phyloP scores from a whole-genome alignment of 2,888 invertebrate species.

The Phalera bucephala region DNA sequence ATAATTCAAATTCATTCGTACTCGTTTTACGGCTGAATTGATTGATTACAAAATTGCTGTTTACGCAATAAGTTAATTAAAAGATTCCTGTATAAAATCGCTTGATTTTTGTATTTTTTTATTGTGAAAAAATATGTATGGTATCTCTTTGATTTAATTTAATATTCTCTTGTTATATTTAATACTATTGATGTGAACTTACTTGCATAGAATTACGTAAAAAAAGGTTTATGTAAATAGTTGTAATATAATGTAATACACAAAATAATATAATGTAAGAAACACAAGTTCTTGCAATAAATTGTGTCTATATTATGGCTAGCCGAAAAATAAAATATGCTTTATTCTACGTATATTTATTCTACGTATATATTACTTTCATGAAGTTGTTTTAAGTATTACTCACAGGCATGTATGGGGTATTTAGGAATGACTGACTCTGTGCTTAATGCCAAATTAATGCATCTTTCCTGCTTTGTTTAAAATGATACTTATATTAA shows the following conservation, averaged over 20 bases:
- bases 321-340: slow-evolving; percentile 26
- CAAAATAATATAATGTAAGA: slow-evolving; percentile 37
- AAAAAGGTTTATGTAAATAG: slow-evolving; percentile 74
- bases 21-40: slow-evolving; percentile 67
- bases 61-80: slow-evolving; percentile 34
- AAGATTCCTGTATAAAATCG: slow-evolving; percentile 37
- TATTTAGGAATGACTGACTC: slow-evolving; percentile 31
- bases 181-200: slow-evolving; percentile 46
- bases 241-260: slow-evolving; percentile 55
- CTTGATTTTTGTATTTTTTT: slow-evolving; percentile 48
- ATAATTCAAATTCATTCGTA: slow-evolving; percentile 69
- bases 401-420: slow-evolving; percentile 11
- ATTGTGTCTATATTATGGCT: slow-evolving; percentile 22
- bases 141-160: slow-evolving; percentile 52
- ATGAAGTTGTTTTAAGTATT: slow-evolving; percentile 7
- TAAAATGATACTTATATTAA: slow-evolving; percentile 32
- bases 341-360: slow-evolving; percentile 29
- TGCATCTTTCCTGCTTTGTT: slow-evolving; percentile 24
- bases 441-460: slow-evolving; percentile 21
- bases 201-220: slow-evolving; percentile 55
- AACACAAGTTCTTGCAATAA: slow-evolving; percentile 41
- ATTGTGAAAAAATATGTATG: too few species aligned
- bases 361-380: slow-evolving; percentile 28
- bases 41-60: slow-evolving; percentile 60
- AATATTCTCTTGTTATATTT: slow-evolving; percentile 44